phyloP scores from a whole-genome alignment of 2,113 vertebrate species.

The Hemicordylus capensis region DNA sequence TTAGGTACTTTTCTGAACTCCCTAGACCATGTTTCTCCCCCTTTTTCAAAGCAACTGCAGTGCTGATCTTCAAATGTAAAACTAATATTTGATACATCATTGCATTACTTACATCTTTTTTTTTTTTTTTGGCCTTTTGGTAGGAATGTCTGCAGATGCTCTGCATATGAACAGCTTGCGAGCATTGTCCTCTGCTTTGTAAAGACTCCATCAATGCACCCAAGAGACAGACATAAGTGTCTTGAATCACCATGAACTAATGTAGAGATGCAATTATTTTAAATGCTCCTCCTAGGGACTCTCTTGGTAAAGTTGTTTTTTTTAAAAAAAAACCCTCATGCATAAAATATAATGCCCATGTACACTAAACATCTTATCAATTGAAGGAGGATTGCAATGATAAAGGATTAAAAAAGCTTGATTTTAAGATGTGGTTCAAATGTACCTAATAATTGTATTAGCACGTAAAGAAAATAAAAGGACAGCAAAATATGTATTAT shows the following conservation, averaged over 20 bases:
- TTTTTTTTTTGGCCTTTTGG: conserved; percentile 9
- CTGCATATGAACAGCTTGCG: conserved; percentile 43
- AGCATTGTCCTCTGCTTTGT: conserved; percentile 55
- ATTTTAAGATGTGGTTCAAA: conserved; percentile 14
- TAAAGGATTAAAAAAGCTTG: conserved; percentile 55
- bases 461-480: no score
- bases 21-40: background rate
- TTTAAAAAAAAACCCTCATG: conserved; percentile 71
- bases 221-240: conserved; percentile 30
- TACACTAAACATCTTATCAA: conserved; percentile 48
- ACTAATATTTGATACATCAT: conserved; percentile 6
- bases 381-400: conserved; percentile 47
- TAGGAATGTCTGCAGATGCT: conserved; percentile 51
- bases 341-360: conserved; percentile 64
- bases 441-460: background rate
- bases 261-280: conserved; percentile 64
- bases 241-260: conserved; percentile 57
- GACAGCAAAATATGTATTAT: background rate
- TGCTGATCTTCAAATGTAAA: background rate
- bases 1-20: rapidly evolving
- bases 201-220: conserved; percentile 50
- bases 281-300: conserved; percentile 64
- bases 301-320: conserved; percentile 65
- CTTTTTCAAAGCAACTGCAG: background rate
- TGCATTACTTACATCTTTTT: conserved; percentile 42